Percentiles rank a stretch among this genome's conserved stretches.
Evolutionary conservation across 1,140 invertebrate species (phyloP).

Genomic region (Anthonomus grandis): DNA sequence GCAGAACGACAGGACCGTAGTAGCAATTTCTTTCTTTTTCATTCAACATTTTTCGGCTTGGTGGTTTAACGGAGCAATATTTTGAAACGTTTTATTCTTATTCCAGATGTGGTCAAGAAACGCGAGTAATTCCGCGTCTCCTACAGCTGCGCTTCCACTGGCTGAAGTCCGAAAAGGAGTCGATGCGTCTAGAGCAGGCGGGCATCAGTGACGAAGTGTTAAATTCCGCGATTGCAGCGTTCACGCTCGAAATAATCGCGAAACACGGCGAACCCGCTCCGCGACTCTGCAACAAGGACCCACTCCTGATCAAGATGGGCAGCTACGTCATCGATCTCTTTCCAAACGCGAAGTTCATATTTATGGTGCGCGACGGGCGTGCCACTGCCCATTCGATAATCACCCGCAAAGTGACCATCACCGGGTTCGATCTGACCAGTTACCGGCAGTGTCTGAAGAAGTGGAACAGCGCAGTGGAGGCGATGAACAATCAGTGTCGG

Average conservation of each 20-base stretch:
- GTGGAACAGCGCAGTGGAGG: conserved; percentile 93
- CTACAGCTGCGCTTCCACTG: conserved; percentile 90
- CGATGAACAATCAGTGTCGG: conserved; percentile 93
- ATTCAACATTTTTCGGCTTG: too few relatives aligned
- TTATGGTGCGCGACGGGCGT: conserved; percentile 94
- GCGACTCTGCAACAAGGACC: conserved; percentile 97
- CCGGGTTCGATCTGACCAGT: conserved; percentile 91
- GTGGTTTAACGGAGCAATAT: too few relatives aligned
- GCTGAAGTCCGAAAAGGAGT: conserved; percentile 89
- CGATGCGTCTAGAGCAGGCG: conserved; percentile 83
- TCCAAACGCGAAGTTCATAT: conserved; percentile 91
- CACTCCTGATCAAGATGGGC: conserved; percentile 93
- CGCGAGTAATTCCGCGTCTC: conserved; percentile 91
- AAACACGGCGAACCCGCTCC: conserved; percentile 92
- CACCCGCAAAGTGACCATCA: conserved; percentile 89
- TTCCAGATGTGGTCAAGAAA: conserved; percentile 93
- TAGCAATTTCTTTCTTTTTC: too few relatives aligned
- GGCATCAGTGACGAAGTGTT: conserved; percentile 90
- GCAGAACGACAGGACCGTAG: too few relatives aligned
- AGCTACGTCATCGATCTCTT: conserved; percentile 76
- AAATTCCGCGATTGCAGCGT: conserved; percentile 92
- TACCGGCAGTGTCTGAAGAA: conserved; percentile 92
- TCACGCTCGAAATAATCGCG: conserved; percentile 94
- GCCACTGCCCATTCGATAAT: conserved; percentile 98
- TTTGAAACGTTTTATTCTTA: conserved; percentile 7